Conservation (phyloP, 2,113 vertebrate species). For the Mormoops blainvillei region DNA sequence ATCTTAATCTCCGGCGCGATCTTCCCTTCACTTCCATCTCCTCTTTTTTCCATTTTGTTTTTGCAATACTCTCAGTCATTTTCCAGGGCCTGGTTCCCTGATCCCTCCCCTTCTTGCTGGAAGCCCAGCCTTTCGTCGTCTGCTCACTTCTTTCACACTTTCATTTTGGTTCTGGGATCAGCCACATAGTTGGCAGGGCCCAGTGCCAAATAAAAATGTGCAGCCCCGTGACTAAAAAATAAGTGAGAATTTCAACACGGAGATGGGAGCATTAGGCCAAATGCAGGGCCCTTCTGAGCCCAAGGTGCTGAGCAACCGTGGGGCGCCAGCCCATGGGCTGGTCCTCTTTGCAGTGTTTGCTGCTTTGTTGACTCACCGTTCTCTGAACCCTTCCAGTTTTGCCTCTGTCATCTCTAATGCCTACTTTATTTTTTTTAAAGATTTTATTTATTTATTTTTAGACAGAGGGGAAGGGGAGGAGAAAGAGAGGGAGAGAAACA, state of each 20-base stretch:
- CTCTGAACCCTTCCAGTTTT: not conserved
- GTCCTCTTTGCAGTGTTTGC: too few relatives aligned
- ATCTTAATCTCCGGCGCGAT: conserved; percentile 5
- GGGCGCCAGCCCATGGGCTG: accelerated
- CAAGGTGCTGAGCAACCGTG: accelerated
- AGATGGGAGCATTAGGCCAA: not conserved
- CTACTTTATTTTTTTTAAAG: too few relatives aligned
- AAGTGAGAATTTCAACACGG: not conserved
- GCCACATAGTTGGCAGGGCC: not conserved
- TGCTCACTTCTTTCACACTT: not conserved
- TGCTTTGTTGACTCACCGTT: not conserved
- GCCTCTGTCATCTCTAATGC: not conserved
- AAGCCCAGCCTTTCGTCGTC: not conserved
- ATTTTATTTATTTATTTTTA: too few relatives aligned
- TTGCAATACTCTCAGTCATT: conserved; percentile 44
- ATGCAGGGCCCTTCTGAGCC: not conserved
- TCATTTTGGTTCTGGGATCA: not conserved
- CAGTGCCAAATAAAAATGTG: not conserved
- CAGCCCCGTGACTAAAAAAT: not conserved
- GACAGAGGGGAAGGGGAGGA: too few relatives aligned
- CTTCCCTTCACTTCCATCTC: not conserved
- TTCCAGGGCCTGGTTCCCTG: not conserved
- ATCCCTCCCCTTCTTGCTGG: not conserved
- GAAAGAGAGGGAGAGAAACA: too few relatives aligned
- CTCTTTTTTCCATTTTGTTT: conserved; percentile 22